Conservation (phyloP, 1,140 invertebrate species). For the Zaprionus inermis region DNA sequence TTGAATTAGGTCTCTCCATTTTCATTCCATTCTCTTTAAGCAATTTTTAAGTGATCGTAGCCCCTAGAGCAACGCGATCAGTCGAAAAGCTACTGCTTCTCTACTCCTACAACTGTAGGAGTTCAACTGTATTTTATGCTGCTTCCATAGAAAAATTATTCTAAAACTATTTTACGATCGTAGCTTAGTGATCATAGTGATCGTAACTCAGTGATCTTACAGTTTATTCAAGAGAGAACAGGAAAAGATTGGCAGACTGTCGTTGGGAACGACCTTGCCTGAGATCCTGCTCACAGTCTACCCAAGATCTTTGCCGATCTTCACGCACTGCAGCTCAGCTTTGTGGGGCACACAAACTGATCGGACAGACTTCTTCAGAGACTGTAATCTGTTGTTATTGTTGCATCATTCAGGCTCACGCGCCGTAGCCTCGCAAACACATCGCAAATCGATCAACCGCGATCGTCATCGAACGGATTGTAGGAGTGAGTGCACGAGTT, state of each 20-base stretch:
- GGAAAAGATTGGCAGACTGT: neutral
- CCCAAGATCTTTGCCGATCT: neutral
- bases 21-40: too few species aligned
- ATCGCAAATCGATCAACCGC: too few species aligned
- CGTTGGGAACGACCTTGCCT: neutral
- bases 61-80: too few species aligned
- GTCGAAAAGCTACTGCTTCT: too few species aligned
- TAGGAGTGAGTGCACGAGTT: conserved; percentile 54
- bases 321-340: neutral
- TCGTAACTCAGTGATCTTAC: too few species aligned
- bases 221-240: too few species aligned
- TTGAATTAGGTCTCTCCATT: too few species aligned
- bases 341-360: neutral
- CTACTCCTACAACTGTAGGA: too few species aligned
- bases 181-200: too few species aligned
- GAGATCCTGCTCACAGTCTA: neutral
- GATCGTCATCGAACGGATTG: conserved; percentile 57
- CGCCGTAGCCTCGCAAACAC: conserved; percentile 54
- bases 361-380: neutral
- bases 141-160: too few species aligned
- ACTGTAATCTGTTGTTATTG: conserved; percentile 72
- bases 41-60: neutral
- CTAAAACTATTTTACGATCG: too few species aligned
- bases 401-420: conserved; percentile 61
- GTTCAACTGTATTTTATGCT: too few species aligned